A percentile compares a stretch with the other conserved stretches of the same genome.
phyloP scores from a whole-genome alignment of 2,113 vertebrate species.

The Clinocottus analis region DNA sequence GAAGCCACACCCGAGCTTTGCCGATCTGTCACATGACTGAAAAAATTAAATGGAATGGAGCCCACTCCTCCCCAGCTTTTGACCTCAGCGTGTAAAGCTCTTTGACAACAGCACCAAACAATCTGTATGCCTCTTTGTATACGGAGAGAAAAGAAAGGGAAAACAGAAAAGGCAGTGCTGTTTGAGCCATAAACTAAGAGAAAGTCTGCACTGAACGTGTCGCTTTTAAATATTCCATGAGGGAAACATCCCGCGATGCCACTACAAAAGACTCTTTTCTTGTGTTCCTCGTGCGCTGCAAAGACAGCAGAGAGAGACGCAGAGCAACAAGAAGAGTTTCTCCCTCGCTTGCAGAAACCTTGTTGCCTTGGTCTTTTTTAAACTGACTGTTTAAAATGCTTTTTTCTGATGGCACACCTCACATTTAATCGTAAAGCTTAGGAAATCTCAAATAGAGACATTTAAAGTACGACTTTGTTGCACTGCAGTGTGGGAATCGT shows the following conservation, averaged over 20 bases:
- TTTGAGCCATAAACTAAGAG: neutral
- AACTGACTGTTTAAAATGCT: neutral
- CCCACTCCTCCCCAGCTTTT: neutral
- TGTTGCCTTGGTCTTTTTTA: neutral
- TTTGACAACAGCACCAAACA: constrained; percentile 15
- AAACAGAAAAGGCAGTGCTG: neutral
- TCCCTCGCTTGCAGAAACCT: constrained; percentile 1
- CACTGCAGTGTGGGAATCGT: constrained; percentile 29
- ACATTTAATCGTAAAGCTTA: neutral
- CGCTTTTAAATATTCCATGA: constrained; percentile 55
- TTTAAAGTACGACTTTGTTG: neutral
- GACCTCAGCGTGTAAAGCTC: constrained; percentile 10
- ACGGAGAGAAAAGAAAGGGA: neutral
- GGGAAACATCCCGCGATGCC: constrained; percentile 16
- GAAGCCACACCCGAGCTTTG: neutral
- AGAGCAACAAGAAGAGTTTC: constrained; percentile 1
- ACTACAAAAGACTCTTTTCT: constrained; percentile 10
- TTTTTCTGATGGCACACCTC: neutral
- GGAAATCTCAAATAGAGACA: neutral
- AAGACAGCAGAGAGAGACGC: constrained; percentile 44
- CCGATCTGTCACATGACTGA: constrained; percentile 8
- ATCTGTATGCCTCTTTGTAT: constrained; percentile 3
- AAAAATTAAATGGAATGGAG: constrained; percentile 27
- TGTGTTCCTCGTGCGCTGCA: constrained; percentile 12
- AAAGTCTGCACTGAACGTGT: constrained; percentile 1